These are phyloP conservation scores for Pterois miles DNA, from an alignment of 2,797 vertebrate species.

Conservation along the genomic window DNA sequence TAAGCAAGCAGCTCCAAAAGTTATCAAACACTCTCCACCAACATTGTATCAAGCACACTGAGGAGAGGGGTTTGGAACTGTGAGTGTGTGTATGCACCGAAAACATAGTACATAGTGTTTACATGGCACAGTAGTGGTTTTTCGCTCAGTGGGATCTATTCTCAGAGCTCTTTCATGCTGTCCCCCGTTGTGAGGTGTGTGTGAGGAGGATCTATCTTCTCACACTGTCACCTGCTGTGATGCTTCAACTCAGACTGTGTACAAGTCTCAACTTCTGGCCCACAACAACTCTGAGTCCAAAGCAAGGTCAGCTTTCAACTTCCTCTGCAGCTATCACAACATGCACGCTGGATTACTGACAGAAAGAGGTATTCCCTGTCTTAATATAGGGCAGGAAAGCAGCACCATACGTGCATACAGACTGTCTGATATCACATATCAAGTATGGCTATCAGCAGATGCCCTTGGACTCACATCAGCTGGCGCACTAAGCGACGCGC, in stretches of 20 bases:
- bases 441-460: neutral
- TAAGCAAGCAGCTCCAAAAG: constrained; percentile 16
- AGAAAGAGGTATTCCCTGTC: neutral
- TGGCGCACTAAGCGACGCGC: neutral
- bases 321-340: constrained; percentile 73
- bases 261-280: constrained; percentile 46
- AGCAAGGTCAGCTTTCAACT: constrained; percentile 50
- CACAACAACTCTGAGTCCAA: constrained; percentile 27
- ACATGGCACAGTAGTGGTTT: constrained; percentile 47
- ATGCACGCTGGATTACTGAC: constrained; percentile 15
- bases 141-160: constrained; percentile 51
- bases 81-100: neutral
- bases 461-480: neutral
- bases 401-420: neutral
- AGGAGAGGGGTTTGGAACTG: neutral
- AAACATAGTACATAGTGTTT: constrained; percentile 25
- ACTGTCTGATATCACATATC: neutral
- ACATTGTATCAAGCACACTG: constrained; percentile 30
- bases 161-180: constrained; percentile 68
- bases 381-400: neutral
- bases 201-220: constrained; percentile 52
- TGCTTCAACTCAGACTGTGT: constrained; percentile 39
- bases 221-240: constrained; percentile 63
- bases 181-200: constrained; percentile 35
- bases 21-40: constrained; percentile 21